These are phyloP conservation scores for Diadema setosum DNA, from an alignment of 35 echinoderm and acorn worm species.

Conservation along the genomic window DNA sequence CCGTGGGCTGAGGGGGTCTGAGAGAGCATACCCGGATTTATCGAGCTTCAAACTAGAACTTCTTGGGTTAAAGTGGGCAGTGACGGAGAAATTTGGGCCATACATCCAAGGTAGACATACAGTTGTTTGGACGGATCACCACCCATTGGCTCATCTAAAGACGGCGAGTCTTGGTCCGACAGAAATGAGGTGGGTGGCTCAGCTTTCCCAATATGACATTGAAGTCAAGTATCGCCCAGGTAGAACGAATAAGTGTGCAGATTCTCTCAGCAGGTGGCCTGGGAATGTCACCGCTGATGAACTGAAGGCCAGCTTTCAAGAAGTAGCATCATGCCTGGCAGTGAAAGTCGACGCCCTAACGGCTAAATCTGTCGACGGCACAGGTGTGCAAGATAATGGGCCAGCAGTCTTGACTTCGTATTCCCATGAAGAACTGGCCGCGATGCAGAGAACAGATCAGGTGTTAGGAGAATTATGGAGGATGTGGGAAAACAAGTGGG, in stretches of 20 bases:
- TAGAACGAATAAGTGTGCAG: neutral
- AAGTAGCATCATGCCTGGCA: neutral
- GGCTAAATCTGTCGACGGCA: too few relatives aligned
- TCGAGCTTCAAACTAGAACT: constrained; percentile 46
- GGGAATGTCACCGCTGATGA: neutral
- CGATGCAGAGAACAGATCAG: neutral
- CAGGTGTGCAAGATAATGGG: neutral
- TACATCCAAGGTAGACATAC: constrained; percentile 18
- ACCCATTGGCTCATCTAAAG: constrained; percentile 25
- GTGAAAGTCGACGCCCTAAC: too few relatives aligned
- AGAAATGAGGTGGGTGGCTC: constrained; percentile 55
- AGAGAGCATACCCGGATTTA: constrained; percentile 7
- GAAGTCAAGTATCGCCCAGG: constrained; percentile 24
- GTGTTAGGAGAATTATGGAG: neutral
- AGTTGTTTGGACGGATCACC: constrained; percentile 16
- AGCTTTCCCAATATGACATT: constrained; percentile 33
- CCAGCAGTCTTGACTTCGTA: neutral
- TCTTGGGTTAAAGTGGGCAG: constrained; percentile 14
- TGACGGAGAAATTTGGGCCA: constrained; percentile 6
- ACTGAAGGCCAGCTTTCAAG: neutral
- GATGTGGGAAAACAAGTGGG: neutral
- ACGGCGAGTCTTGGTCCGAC: constrained; percentile 49
- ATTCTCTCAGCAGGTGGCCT: neutral
- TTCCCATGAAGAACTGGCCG: neutral
- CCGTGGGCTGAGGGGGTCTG: neutral